These are phyloP conservation scores for Acanthosepion esculentum DNA, from an alignment of 2,888 invertebrate genomes.

Conservation along the genomic window DNA sequence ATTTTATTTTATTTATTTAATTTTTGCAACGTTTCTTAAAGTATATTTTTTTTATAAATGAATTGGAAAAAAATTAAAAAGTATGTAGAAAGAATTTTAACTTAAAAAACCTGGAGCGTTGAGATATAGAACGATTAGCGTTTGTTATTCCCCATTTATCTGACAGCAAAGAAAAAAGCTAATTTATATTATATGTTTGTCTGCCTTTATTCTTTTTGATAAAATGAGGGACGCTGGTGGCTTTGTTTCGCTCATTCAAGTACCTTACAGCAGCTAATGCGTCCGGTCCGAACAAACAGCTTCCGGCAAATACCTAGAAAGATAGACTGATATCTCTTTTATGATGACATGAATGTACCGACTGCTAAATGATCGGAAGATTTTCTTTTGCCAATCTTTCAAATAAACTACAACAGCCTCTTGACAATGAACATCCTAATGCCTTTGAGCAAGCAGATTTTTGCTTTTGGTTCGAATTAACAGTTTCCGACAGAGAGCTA, in stretches of 20 bases:
- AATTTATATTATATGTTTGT: slow-evolving; percentile 1
- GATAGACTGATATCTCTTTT: not conserved
- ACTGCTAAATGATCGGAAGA: not conserved
- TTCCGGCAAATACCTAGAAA: not conserved
- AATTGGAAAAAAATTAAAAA: not conserved
- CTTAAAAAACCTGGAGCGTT: not conserved
- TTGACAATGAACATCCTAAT: too few relatives aligned
- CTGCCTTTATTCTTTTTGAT: not conserved
- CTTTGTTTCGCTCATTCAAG: not conserved
- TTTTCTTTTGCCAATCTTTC: not conserved
- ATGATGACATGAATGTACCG: not conserved
- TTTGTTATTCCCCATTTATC: not conserved
- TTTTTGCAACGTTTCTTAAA: not conserved
- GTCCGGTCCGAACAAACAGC: not conserved
- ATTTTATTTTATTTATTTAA: not conserved
- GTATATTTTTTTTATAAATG: not conserved
- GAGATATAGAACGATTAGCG: not conserved
- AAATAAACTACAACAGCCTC: too few relatives aligned
- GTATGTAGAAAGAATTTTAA: not conserved
- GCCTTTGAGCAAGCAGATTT: too few relatives aligned
- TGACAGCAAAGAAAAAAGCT: not conserved
- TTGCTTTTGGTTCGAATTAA: too few relatives aligned
- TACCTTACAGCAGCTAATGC: not conserved
- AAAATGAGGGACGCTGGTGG: not conserved
- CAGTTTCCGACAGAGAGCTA: too few relatives aligned